phyloP scores from a whole-genome alignment of 2,888 invertebrate species.

The Ferrisia virgata region DNA sequence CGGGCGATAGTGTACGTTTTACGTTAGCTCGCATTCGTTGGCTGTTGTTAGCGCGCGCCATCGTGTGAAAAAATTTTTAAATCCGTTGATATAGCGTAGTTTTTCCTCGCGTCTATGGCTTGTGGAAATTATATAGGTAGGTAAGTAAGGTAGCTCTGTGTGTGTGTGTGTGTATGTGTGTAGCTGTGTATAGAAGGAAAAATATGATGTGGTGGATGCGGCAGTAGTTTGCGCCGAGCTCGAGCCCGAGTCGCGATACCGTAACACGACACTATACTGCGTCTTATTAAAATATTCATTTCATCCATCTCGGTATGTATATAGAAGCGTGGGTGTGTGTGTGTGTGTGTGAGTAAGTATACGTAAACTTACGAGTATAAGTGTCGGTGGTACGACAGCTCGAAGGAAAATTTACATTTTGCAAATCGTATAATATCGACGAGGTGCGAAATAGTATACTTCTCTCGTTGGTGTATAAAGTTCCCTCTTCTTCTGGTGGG shows the following conservation, averaged over 20 bases:
- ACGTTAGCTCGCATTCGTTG: neutral
- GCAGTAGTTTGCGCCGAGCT: no score
- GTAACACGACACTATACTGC: neutral
- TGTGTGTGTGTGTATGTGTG: no score
- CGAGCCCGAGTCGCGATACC: neutral
- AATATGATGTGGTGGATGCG: no score
- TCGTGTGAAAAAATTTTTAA: neutral
- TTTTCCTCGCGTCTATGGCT: neutral
- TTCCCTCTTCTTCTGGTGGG: no score
- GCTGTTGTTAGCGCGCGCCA: neutral
- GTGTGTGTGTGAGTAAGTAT: no score
- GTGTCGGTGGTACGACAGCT: neutral
- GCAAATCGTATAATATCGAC: neutral
- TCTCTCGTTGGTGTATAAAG: neutral
- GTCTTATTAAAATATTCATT: constrained; percentile 17
- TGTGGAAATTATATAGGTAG: neutral
- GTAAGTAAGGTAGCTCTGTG: no score
- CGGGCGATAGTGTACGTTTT: neutral
- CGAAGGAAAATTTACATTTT: neutral
- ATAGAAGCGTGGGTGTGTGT: no score
- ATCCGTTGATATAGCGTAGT: neutral
- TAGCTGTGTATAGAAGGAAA: neutral
- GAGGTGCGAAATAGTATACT: neutral
- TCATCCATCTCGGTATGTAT: neutral
- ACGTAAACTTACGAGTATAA: no score